These are phyloP conservation scores for Python bivittatus DNA, from an alignment of 2,113 vertebrate species.

Conservation along the genomic window DNA sequence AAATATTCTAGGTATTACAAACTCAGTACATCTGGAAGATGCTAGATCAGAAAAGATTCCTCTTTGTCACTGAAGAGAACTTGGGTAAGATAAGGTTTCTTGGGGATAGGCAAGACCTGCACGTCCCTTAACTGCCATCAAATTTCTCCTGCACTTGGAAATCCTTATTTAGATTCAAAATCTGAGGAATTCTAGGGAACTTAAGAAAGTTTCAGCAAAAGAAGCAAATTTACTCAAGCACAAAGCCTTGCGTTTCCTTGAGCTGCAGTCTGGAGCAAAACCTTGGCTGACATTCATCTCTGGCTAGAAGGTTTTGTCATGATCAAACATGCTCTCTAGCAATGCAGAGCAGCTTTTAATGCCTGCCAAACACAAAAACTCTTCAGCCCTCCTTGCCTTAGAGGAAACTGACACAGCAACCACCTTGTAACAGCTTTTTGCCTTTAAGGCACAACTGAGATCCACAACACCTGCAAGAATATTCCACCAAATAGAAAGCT, in stretches of 20 bases:
- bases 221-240: neutral
- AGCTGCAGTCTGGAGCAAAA: neutral
- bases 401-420: neutral
- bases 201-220: neutral
- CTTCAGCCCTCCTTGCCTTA: neutral
- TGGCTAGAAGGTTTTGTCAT: neutral
- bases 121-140: neutral
- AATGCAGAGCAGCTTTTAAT: neutral
- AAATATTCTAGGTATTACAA: neutral
- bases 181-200: neutral
- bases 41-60: neutral
- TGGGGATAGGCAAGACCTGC: too few relatives aligned
- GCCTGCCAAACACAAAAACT: neutral
- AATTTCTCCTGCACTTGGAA: neutral
- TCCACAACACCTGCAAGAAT: neutral
- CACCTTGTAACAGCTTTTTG: conserved; percentile 13
- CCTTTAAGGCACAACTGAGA: neutral
- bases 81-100: neutral
- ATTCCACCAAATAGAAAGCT: neutral
- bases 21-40: neutral
- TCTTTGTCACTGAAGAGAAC: neutral
- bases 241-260: too few relatives aligned
- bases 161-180: neutral
- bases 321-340: neutral
- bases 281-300: neutral